phyloP scores from a whole-genome alignment of 2,113 vertebrate species.

The western clawed frog (Xenopus tropicalis) region DNA sequence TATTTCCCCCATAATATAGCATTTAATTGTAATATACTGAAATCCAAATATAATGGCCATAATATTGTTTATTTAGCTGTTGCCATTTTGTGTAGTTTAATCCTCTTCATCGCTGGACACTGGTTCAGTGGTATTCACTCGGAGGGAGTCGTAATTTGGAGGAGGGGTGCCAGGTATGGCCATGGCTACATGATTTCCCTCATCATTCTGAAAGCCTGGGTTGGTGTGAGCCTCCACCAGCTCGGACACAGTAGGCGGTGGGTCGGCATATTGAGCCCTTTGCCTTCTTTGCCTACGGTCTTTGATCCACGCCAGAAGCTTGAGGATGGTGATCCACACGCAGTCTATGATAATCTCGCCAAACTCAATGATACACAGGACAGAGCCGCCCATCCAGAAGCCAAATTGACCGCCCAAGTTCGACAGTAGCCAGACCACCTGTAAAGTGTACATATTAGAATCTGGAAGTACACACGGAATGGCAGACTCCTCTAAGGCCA shows the following conservation, averaged over 20 bases:
- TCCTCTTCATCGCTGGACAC: slow-evolving; percentile 49
- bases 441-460: neutral
- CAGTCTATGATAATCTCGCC: slow-evolving; percentile 76
- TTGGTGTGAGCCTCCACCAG: slow-evolving; percentile 70
- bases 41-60: too few species aligned
- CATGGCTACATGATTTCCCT: neutral
- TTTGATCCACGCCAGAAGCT: slow-evolving; percentile 54
- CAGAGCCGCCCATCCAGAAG: slow-evolving; percentile 80
- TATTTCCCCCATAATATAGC: too few species aligned
- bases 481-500: too few species aligned
- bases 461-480: neutral
- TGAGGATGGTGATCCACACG: slow-evolving; percentile 70
- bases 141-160: slow-evolving; percentile 70
- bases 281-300: slow-evolving; percentile 51
- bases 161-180: slow-evolving; percentile 57
- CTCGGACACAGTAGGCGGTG: slow-evolving; percentile 57
- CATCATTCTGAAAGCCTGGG: slow-evolving; percentile 53
- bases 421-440: slow-evolving; percentile 77
- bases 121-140: slow-evolving; percentile 8
- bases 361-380: slow-evolving; percentile 75
- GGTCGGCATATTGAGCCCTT: neutral
- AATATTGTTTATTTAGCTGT: neutral
- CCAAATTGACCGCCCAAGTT: slow-evolving; percentile 74
- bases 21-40: too few species aligned
- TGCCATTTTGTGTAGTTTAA: slow-evolving; percentile 38